These are phyloP conservation scores for Callaeas wilsoni DNA, from an alignment of 2,113 vertebrate genomes.

Conservation along the genomic window DNA sequence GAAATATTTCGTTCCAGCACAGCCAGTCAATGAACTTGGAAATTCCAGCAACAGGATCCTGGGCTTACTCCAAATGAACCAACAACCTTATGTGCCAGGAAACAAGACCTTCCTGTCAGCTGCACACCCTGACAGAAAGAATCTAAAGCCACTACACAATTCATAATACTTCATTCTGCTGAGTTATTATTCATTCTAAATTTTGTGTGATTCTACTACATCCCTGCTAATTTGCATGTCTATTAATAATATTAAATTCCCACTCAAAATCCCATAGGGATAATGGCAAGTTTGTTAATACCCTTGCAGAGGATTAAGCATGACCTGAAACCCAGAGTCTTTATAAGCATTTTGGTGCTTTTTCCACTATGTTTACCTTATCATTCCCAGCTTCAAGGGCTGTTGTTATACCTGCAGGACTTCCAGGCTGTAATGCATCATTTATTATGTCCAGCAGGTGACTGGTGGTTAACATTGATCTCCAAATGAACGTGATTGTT, in stretches of 20 bases:
- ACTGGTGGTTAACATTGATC: constrained; percentile 6
- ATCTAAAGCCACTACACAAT: background rate
- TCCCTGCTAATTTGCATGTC: background rate
- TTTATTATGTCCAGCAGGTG: constrained; percentile 36
- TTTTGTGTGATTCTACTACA: background rate
- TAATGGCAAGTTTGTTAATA: background rate
- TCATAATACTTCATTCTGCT: background rate
- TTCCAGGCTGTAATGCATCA: background rate
- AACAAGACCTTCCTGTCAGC: background rate
- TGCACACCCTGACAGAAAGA: background rate
- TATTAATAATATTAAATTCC: background rate
- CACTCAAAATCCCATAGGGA: background rate
- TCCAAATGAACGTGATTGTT: constrained; percentile 10
- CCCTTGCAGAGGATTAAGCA: background rate
- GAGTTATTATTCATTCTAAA: background rate
- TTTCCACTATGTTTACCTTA: background rate
- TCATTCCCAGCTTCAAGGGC: background rate
- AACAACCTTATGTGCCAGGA: background rate
- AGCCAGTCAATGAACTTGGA: background rate
- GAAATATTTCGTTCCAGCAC: background rate
- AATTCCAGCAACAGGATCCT: background rate
- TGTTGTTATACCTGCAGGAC: background rate
- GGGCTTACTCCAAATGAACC: background rate
- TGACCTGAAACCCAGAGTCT: background rate
- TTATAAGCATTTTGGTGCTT: background rate